Conservation (phyloP, 2,888 invertebrate species). For the Adelphocoris suturalis region DNA sequence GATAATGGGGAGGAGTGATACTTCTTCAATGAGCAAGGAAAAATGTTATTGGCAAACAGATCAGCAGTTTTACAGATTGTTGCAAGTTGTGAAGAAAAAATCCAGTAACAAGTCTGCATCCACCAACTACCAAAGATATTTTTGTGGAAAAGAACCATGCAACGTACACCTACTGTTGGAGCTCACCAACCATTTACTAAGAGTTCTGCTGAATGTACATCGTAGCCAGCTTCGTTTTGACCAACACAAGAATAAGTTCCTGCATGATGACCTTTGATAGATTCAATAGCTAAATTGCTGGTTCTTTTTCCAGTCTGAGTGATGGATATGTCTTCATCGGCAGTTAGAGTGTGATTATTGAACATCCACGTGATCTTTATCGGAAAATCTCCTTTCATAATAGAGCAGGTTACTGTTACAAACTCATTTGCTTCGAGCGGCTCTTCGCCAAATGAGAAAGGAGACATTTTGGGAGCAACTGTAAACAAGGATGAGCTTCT, state of each 20-base stretch:
- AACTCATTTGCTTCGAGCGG: slow-evolving; percentile 76
- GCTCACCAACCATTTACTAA: slow-evolving; percentile 84
- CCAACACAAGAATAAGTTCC: slow-evolving; percentile 88
- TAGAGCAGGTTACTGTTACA: slow-evolving; percentile 80
- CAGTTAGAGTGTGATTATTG: slow-evolving; percentile 79
- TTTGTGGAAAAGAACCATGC: slow-evolving; percentile 14
- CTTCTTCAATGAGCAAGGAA: not conserved
- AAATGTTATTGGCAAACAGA: not conserved
- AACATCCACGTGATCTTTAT: slow-evolving; percentile 85
- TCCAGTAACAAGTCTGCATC: not conserved
- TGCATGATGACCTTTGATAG: slow-evolving; percentile 86
- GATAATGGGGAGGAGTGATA: not conserved
- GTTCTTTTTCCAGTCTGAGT: slow-evolving; percentile 83
- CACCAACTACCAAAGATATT: not conserved
- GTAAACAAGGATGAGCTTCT: slow-evolving; percentile 59
- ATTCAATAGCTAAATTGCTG: slow-evolving; percentile 84
- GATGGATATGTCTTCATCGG: slow-evolving; percentile 81
- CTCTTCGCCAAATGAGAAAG: slow-evolving; percentile 76
- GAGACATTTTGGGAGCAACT: slow-evolving; percentile 76
- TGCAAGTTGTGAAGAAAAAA: not conserved
- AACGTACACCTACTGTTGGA: not conserved
- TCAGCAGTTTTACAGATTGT: not conserved
- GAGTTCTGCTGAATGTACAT: slow-evolving; percentile 84
- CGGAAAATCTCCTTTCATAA: slow-evolving; percentile 82
- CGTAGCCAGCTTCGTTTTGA: slow-evolving; percentile 84